These are phyloP conservation scores for Podargus strigoides DNA, from an alignment of 2,797 vertebrate species.

Conservation along the genomic window DNA sequence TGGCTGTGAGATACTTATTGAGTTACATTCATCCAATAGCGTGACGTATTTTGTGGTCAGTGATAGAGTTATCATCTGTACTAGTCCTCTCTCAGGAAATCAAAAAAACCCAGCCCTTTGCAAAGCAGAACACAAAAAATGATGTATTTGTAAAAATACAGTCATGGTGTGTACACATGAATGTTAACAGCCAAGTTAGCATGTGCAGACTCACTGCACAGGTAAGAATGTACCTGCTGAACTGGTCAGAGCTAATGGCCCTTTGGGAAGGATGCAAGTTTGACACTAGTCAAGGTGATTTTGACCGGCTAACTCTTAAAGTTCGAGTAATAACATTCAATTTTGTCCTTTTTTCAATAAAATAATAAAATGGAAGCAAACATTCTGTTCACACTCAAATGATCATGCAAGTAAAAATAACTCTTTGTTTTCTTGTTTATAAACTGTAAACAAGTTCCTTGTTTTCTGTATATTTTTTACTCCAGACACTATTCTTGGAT, in stretches of 20 bases:
- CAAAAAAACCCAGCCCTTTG: not conserved
- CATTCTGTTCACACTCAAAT: not conserved
- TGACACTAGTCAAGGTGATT: not conserved
- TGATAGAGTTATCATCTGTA: not conserved
- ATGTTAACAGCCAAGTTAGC: not conserved
- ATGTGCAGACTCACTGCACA: not conserved
- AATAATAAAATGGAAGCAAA: not conserved
- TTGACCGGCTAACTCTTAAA: not conserved
- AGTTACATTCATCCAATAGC: not conserved
- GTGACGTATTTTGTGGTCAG: not conserved
- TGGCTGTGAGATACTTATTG: not conserved
- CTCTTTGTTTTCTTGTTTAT: not conserved
- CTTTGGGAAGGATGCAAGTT: not conserved
- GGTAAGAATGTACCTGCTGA: not conserved
- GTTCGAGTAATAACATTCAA: not conserved
- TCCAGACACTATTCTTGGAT: not conserved
- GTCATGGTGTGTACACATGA: not conserved
- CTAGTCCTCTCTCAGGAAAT: not conserved
- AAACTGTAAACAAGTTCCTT: not conserved
- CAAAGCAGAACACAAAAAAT: not conserved
- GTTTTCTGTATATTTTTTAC: not conserved
- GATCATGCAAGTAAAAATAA: not conserved
- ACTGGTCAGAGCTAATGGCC: not conserved
- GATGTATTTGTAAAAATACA: not conserved
- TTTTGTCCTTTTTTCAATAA: not conserved